phyloP scores from a whole-genome alignment of 2,113 vertebrate genomes.

The Leuciscus idus region DNA sequence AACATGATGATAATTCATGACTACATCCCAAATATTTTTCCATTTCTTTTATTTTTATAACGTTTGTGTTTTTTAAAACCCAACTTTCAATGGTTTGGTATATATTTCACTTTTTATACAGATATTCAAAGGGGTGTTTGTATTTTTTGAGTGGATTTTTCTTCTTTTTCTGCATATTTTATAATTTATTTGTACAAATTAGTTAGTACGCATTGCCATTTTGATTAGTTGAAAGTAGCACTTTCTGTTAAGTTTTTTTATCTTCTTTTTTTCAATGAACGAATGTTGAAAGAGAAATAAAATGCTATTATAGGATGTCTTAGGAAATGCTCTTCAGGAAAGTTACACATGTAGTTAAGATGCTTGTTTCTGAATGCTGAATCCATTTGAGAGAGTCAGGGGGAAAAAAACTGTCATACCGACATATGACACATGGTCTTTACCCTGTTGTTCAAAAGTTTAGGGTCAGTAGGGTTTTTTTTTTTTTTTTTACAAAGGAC shows the following conservation, averaged over 20 bases:
- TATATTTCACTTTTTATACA: slow-evolving; percentile 72
- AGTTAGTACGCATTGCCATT: slow-evolving; percentile 37
- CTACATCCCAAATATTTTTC: slow-evolving; percentile 34
- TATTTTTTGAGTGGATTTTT: slow-evolving; percentile 63
- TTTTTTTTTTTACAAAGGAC: no score
- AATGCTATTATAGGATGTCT: slow-evolving; percentile 6
- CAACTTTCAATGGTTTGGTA: slow-evolving; percentile 67
- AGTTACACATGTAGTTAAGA: neutral
- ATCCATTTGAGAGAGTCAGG: slow-evolving; percentile 23
- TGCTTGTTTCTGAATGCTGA: slow-evolving; percentile 34
- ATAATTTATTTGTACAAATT: slow-evolving; percentile 59
- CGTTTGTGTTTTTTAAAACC: slow-evolving; percentile 64
- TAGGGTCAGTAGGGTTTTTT: neutral
- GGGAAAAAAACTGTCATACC: neutral
- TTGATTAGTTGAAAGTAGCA: slow-evolving; percentile 18
- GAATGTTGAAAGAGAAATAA: neutral
- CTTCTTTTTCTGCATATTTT: slow-evolving; percentile 59
- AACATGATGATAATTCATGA: slow-evolving; percentile 48
- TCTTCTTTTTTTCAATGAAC: slow-evolving; percentile 39
- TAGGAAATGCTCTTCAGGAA: neutral
- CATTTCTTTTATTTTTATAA: slow-evolving; percentile 55
- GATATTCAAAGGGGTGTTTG: slow-evolving; percentile 63
- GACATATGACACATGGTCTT: neutral
- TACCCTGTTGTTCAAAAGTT: neutral
- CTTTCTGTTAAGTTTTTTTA: slow-evolving; percentile 25